Conservation (phyloP, 1,140 invertebrate species). For the Solenopsis fugax region DNA sequence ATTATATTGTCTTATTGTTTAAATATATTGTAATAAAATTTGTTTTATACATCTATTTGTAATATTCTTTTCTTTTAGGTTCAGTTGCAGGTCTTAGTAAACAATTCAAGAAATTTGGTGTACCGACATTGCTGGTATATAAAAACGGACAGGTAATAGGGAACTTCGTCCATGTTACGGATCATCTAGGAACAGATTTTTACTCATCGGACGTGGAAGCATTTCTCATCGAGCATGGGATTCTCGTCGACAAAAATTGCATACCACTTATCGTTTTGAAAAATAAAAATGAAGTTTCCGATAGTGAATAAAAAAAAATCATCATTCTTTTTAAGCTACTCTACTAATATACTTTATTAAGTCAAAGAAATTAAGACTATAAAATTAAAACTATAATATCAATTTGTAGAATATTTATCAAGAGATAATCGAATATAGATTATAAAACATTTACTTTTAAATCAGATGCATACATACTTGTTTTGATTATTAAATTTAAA, state of each 20-base stretch:
- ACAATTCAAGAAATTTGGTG: constrained; percentile 94
- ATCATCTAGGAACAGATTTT: constrained; percentile 96
- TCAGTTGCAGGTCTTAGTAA: constrained; percentile 92
- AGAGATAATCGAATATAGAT: background rate
- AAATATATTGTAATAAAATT: background rate
- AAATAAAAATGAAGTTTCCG: constrained; percentile 74
- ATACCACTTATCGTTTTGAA: constrained; percentile 81
- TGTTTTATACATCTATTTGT: background rate
- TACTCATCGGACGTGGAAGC: constrained; percentile 95
- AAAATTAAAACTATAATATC: background rate
- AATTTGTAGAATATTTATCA: background rate
- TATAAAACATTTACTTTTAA: constrained; percentile 36
- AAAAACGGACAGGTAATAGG: constrained; percentile 96
- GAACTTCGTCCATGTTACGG: constrained; percentile 95
- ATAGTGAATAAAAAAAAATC: constrained; percentile 76
- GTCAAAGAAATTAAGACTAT: background rate
- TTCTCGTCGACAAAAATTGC: constrained; percentile 90
- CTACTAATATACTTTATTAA: constrained; percentile 17
- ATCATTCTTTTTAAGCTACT: constrained; percentile 24
- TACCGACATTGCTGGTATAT: constrained; percentile 97
- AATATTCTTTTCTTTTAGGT: constrained; percentile 77
- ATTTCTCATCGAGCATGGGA: constrained; percentile 95
- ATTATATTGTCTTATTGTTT: background rate
- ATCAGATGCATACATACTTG: constrained; percentile 30
- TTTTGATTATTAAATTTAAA: constrained; percentile 24